phyloP scores from a whole-genome alignment of 2,113 vertebrate genomes.

The Zapornia atra region DNA sequence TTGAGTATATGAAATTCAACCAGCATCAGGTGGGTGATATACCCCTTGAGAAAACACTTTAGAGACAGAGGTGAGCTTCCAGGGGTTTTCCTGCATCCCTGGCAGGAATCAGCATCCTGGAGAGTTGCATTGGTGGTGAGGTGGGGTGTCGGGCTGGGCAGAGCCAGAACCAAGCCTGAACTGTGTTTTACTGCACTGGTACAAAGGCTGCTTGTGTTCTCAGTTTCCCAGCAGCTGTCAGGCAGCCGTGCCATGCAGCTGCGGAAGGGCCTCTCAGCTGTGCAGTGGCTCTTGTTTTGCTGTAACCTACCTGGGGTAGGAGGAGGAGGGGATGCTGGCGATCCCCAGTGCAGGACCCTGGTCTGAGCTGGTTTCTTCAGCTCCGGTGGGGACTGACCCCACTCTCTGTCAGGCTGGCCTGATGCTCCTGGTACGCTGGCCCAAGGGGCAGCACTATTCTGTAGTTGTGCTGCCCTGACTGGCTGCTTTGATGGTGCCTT shows the following conservation, averaged over 20 bases:
- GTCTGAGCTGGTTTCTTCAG: background rate
- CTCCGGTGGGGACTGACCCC: background rate
- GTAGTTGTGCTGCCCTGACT: background rate
- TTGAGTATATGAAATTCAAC: background rate
- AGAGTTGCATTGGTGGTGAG: background rate
- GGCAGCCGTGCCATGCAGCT: background rate
- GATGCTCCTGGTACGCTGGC: background rate
- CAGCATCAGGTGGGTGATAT: background rate
- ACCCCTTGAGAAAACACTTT: background rate
- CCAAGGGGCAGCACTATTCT: background rate
- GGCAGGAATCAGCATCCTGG: fast-evolving
- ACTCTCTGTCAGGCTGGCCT: background rate
- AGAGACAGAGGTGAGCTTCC: background rate
- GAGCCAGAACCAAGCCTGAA: background rate
- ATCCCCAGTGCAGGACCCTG: background rate
- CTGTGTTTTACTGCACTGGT: background rate
- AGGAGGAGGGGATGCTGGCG: background rate
- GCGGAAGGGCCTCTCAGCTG: background rate
- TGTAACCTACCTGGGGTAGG: background rate
- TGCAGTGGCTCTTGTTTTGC: background rate
- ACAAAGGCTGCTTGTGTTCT: background rate
- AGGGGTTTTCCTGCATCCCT: background rate
- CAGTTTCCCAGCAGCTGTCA: background rate
- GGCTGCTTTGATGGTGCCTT: fast-evolving
- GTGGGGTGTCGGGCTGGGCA: background rate